Evolutionary conservation across 2,797 vertebrate genomes (phyloP), one percentile per base, ranked within the genome.

Genomic region (Alosa sapidissima): DNA sequence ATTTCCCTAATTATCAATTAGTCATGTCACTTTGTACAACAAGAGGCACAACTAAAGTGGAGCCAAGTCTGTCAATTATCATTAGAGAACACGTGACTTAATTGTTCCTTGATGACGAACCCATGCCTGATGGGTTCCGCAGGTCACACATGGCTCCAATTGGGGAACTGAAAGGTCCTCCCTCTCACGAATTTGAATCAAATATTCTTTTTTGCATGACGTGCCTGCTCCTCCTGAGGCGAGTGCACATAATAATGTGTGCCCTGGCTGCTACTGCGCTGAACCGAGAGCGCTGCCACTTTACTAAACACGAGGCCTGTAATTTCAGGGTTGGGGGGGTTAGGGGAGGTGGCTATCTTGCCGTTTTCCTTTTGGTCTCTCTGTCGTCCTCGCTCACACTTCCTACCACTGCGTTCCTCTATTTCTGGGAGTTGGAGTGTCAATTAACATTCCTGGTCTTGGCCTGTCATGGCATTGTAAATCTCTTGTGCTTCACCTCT

Each of bases 391-490:
- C 85, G 88, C 88, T 91, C 88, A 36, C 55, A 65, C 86, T 88
- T 87, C 55, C 86, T 85, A 21, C 85, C 85, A 84, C 87, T 45
- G 41, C 84, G 83, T 90, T 85, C 81, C 83, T 51, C 84, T 89
- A 84, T 86, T 92, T 92, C 89, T 90, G 90, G 81, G 48, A 91
- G 87, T 90, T 41, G 90, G 90, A 89, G 92, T 89, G 82, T 93
- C 94, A 93, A 93, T 95, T 95, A 94, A 94, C 93, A 95, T 95
- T 94, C 94, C 93, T 90, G 88, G 88, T 84, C 89, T 88, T 89
- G 90, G 92, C 90, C 91, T 92, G 93, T 92, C 92, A 89, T 85
- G 92, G 82, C 85, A 85, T 90, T 87, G 90, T 93, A 95, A 94
- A 94, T 94, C 91, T 91, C 87, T 72, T 88, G 33, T 81, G 89